A percentile compares a stretch with the other conserved stretches of the same genome.
These are phyloP conservation scores for Nomada fucata DNA, from an alignment of 2,888 invertebrate genomes.

Conservation along the genomic window DNA sequence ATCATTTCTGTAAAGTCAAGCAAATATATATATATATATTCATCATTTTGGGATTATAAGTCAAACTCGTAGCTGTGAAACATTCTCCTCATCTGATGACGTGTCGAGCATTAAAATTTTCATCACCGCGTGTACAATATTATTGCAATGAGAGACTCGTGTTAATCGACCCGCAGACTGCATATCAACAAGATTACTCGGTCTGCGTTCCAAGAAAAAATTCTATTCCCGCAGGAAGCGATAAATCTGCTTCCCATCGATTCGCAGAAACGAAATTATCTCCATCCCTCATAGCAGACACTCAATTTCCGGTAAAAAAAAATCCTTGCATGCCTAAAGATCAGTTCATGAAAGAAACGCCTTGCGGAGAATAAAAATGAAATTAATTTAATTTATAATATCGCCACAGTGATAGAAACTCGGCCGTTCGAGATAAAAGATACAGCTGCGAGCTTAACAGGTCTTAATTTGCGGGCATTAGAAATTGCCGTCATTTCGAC, in stretches of 20 bases:
- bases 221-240: constrained; percentile 38
- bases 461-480: too few relatives aligned
- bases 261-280: constrained; percentile 12
- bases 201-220: constrained; percentile 28
- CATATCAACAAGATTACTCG: constrained; percentile 23
- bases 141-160: neutral
- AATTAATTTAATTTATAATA: too few relatives aligned
- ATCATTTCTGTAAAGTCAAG: neutral
- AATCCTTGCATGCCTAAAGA: too few relatives aligned
- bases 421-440: too few relatives aligned
- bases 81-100: neutral
- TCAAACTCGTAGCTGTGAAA: neutral
- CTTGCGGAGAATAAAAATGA: neutral
- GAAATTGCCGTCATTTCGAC: too few relatives aligned
- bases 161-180: neutral
- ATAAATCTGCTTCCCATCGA: constrained; percentile 40
- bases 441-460: too few relatives aligned
- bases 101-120: neutral
- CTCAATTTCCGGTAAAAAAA: constrained; percentile 1
- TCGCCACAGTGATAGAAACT: too few relatives aligned
- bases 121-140: neutral
- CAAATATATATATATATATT: neutral
- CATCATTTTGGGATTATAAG: neutral
- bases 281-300: neutral
- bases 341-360: too few relatives aligned